Conservation (phyloP, 2,797 vertebrate genomes). For the Salmo trutta region DNA sequence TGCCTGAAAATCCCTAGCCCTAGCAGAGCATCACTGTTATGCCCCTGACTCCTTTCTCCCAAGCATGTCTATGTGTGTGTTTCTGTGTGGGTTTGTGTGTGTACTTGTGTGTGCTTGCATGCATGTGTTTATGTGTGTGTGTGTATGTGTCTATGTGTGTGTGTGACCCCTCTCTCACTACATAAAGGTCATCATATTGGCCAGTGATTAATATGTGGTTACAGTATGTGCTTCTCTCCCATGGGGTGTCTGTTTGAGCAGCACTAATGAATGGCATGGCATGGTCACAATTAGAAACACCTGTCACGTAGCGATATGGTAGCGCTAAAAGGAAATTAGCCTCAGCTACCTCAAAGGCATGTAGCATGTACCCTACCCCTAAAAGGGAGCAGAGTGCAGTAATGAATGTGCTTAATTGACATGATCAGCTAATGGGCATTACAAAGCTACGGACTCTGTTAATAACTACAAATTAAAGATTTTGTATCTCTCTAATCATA, state of each 20-base stretch:
- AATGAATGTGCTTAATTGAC: conserved; percentile 40
- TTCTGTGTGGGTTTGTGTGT: not conserved
- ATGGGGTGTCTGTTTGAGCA: conserved; percentile 29
- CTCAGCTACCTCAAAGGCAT: conserved; percentile 35
- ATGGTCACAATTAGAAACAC: conserved; percentile 46
- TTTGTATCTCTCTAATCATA: no score
- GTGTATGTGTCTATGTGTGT: not conserved
- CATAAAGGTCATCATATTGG: no score
- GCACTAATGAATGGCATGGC: conserved; percentile 35
- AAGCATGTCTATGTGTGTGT: no score
- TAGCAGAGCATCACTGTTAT: no score
- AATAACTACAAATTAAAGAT: conserved; percentile 11
- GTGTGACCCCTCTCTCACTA: no score
- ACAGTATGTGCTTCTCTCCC: no score
- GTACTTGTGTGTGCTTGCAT: no score
- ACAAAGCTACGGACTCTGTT: conserved; percentile 37
- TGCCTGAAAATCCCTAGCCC: no score
- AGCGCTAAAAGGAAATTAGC: conserved; percentile 47
- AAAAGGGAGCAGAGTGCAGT: conserved; percentile 36
- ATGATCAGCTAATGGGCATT: conserved; percentile 49
- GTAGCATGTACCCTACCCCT: conserved; percentile 12
- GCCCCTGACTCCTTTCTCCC: no score
- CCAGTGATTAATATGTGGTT: no score
- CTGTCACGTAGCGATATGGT: conserved; percentile 52
- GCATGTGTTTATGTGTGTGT: conserved; percentile 11